phyloP scores from a whole-genome alignment of 2,113 vertebrate species.

The Sus scrofa region T2T-Sscrofa CM000820.6:135509501-135510000 shows the following conservation, averaged over 20 bases:
- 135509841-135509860: constrained; percentile 13
- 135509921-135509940: not conserved
- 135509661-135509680: no score
- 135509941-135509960: not conserved
- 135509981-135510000: not conserved
- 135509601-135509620: no score
- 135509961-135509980: not conserved
- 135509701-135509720: not conserved
- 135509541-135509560: not conserved
- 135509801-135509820: not conserved
- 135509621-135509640: no score
- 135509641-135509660: no score
- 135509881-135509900: constrained; percentile 12
- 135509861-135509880: constrained; percentile 19
- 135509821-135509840: not conserved
- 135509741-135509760: not conserved
- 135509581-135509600: no score
- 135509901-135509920: not conserved
- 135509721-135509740: not conserved
- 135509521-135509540: not conserved
- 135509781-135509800: not conserved
- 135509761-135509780: not conserved
- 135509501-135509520: not conserved
- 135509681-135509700: not conserved
- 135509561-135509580: no score